Evolutionary conservation across 2,113 vertebrate genomes (phyloP), one percentile per base, ranked within the genome.

Genomic region (Myocastor coypus): DNA sequence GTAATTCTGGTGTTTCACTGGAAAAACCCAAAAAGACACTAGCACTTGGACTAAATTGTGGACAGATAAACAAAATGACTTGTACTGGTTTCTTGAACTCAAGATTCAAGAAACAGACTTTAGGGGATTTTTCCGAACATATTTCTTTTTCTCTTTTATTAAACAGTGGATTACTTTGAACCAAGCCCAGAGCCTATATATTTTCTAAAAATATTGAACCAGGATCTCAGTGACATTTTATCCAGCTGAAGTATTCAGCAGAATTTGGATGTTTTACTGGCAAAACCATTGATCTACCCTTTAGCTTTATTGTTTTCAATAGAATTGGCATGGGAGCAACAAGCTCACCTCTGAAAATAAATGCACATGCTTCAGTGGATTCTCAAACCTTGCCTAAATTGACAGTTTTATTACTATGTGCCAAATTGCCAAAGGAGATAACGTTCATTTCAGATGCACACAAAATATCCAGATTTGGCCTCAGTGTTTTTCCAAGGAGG

Each of bases 271-370:
- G 42, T 81, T 93, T 94, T 92, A 77, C 92, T 96, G 84, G 87
- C 94, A 94, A 95, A 94, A 89, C 75, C 90, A 93, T 64, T 66
- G 92, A 93, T 96, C 83, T 95, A 91, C 50, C 71, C 84, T 91
- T 96, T 93, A 77, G 37, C 68, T 87, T 91, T 96, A 95, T 89
- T 94, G 81, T 87, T 96, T 96, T 96, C 80, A 89, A 83, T 9
- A 96, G 57, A 94, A 91, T 75, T 69, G 57, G 22, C 2, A 30
- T 84, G 19, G 30, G 80, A 94, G 50, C 46, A 91, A 89, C 81
- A 96, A 40, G n/a, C 19, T 93, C 63, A 59, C 75, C 57, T 96
- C 75, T 80, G 83, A 95, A 94, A 94, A 89, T 63, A 94, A 93
- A 86, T 94, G 20, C 91, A 94, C 94, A 89, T 68, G 83, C 22